These are phyloP conservation scores for Selene dorsalis DNA, from an alignment of 2,797 vertebrate genomes.

Conservation along the genomic window DNA sequence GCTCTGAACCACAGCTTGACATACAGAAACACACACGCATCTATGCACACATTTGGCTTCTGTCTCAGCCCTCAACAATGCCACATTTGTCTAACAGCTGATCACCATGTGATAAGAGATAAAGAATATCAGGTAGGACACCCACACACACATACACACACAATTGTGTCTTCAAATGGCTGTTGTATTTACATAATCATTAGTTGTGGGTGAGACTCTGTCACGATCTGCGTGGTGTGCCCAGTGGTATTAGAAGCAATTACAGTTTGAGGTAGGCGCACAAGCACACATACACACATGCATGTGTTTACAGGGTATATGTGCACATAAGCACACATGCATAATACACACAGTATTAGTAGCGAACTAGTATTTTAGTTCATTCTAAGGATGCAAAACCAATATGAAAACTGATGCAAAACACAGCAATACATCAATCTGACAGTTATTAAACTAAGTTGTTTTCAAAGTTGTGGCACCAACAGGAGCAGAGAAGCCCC, in stretches of 20 bases:
- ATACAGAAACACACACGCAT: slow-evolving; percentile 48
- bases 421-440: neutral
- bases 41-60: slow-evolving; percentile 34
- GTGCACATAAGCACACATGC: neutral
- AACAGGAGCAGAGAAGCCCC: neutral
- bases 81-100: slow-evolving; percentile 72
- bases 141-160: slow-evolving; percentile 49
- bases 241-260: slow-evolving; percentile 61
- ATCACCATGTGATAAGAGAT: slow-evolving; percentile 71
- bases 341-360: neutral
- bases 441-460: neutral
- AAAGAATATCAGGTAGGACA: slow-evolving; percentile 62
- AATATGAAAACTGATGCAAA: neutral
- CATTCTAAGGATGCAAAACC: neutral
- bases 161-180: slow-evolving; percentile 65
- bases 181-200: slow-evolving; percentile 76
- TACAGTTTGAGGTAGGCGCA: slow-evolving; percentile 47
- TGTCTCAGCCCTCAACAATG: slow-evolving; percentile 66
- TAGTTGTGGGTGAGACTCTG: slow-evolving; percentile 68
- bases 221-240: slow-evolving; percentile 62
- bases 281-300: slow-evolving; percentile 1
- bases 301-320: neutral
- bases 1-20: slow-evolving; percentile 54
- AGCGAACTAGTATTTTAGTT: slow-evolving; percentile 1
- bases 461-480: neutral